These are phyloP conservation scores for Mirza zaza DNA, from an alignment of 2,113 vertebrate genomes.

Conservation along the genomic window DNA sequence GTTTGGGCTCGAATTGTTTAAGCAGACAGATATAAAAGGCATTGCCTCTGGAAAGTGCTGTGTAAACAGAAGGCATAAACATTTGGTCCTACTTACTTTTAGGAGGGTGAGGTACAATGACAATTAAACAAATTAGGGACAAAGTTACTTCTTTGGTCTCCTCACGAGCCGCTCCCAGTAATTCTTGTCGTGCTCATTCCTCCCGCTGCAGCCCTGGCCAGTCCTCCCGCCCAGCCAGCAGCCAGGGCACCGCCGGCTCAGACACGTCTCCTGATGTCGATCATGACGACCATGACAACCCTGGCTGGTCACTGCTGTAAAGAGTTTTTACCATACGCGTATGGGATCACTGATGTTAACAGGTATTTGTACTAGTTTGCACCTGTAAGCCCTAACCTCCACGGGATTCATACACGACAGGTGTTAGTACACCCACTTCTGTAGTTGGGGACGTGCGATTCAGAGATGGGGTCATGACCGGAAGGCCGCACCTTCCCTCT, in stretches of 20 bases:
- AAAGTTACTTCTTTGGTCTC: background rate
- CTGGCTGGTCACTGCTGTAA: background rate
- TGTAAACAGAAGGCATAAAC: too few species aligned
- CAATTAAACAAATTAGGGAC: background rate
- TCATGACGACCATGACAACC: fast-evolving
- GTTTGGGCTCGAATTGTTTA: background rate
- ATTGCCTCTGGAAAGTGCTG: fast-evolving
- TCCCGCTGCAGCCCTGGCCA: fast-evolving
- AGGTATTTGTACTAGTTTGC: background rate
- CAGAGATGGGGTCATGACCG: fast-evolving
- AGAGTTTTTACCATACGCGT: background rate
- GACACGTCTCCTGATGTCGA: fast-evolving
- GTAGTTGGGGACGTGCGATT: fast-evolving
- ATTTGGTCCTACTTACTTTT: background rate
- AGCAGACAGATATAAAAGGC: background rate
- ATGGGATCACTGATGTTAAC: background rate
- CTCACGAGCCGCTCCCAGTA: background rate
- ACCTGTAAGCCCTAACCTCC: background rate
- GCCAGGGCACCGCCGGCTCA: too few species aligned
- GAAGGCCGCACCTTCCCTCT: background rate
- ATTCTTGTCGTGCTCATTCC: background rate
- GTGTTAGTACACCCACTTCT: background rate
- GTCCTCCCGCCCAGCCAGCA: background rate
- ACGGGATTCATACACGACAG: background rate
- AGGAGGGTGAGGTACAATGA: background rate